Evolutionary conservation across 2,888 invertebrate genomes (phyloP).

Genomic region (Bombyx huttoni): DNA sequence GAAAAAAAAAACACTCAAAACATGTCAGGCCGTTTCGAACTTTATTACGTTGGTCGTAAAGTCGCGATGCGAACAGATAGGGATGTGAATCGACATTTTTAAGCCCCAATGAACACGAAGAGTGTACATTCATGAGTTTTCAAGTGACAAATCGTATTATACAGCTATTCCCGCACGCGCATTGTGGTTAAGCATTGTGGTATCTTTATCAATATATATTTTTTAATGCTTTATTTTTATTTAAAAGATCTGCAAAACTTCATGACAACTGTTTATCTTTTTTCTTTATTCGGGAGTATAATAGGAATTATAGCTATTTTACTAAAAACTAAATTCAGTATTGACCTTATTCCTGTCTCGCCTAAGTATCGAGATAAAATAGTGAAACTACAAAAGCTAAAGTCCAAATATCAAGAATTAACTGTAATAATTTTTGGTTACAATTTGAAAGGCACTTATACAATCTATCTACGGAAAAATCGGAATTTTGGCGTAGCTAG

Average conservation of each 20-base stretch:
- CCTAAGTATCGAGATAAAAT: no score
- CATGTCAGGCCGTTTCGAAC: background rate
- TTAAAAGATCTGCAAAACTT: background rate
- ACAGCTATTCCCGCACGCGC: conserved; percentile 12
- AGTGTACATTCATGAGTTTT: conserved; percentile 8
- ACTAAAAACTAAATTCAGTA: no score
- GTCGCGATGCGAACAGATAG: background rate
- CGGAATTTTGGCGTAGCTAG: no score
- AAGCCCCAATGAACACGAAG: background rate
- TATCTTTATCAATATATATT: background rate
- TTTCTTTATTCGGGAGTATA: no score
- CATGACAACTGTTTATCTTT: background rate
- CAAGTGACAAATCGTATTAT: conserved; percentile 19
- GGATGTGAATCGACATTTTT: background rate
- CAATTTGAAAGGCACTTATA: no score
- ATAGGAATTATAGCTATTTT: no score
- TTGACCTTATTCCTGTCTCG: no score
- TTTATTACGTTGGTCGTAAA: background rate
- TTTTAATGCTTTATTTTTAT: background rate
- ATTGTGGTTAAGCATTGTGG: background rate
- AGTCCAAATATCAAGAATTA: no score
- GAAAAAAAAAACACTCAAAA: background rate
- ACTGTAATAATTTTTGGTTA: no score
- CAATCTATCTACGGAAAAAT: no score
- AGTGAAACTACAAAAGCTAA: no score